Conservation (phyloP, 2,113 vertebrate genomes). For the Ceyx margarethae region DNA sequence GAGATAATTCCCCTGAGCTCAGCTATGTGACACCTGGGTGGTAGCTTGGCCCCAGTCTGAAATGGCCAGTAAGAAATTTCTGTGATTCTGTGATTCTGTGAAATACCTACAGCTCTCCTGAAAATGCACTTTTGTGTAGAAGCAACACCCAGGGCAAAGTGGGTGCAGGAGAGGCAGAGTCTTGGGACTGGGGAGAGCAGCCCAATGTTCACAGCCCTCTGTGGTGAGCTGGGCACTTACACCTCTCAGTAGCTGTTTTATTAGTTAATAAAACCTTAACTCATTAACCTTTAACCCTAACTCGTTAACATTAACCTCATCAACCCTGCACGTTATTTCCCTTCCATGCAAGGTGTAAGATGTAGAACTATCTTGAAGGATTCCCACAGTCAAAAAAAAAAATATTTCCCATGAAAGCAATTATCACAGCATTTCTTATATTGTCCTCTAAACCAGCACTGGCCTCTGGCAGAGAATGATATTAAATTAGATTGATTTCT, state of each 20-base stretch:
- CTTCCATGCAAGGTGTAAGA: background rate
- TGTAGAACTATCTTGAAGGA: background rate
- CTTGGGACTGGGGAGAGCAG: background rate
- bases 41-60: background rate
- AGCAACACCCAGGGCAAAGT: background rate
- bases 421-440: constrained; percentile 17
- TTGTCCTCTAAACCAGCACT: background rate
- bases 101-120: background rate
- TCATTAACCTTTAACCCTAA: no score
- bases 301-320: background rate
- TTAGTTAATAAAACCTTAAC: no score
- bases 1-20: background rate
- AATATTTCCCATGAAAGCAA: constrained; percentile 34
- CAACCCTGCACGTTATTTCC: background rate
- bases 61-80: background rate
- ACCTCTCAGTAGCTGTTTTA: background rate
- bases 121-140: background rate
- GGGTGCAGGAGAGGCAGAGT: background rate
- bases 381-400: background rate
- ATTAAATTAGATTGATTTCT: constrained; percentile 47
- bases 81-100: no score
- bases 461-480: constrained; percentile 16
- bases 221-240: no score
- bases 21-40: fast-evolving
- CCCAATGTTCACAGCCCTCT: no score